These are phyloP conservation scores for Poliocrania exsul DNA, from an alignment of 2,797 vertebrate species.

Conservation along the genomic window DNA sequence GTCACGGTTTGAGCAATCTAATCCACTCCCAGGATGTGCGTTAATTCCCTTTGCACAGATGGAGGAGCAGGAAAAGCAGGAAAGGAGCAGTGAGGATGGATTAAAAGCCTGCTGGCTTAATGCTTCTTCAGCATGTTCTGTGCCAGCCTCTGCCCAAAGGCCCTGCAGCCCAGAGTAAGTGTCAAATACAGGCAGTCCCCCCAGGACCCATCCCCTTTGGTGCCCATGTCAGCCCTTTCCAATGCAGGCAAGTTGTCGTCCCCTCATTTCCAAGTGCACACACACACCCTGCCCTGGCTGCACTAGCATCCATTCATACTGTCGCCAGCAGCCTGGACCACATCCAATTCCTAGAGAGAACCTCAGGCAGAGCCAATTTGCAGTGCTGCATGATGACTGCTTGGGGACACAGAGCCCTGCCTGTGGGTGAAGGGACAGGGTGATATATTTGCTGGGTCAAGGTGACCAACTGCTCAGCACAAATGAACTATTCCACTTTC, in stretches of 20 bases:
- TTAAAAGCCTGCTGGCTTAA: background rate
- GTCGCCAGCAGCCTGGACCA: constrained; percentile 58
- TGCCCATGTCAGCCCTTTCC: background rate
- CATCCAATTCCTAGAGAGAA: constrained; percentile 68
- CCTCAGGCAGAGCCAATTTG: constrained; percentile 36
- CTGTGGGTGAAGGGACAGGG: background rate
- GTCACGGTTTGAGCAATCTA: background rate
- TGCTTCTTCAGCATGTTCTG: background rate
- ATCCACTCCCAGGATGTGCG: background rate
- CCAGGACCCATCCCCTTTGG: background rate
- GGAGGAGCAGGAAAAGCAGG: constrained; percentile 14
- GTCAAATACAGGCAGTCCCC: background rate
- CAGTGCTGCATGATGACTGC: background rate
- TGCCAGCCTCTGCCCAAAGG: background rate
- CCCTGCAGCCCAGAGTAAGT: background rate
- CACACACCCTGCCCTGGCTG: constrained; percentile 16
- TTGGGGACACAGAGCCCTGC: background rate
- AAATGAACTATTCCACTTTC: background rate
- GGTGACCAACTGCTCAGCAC: background rate
- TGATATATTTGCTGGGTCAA: background rate
- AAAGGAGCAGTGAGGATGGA: background rate
- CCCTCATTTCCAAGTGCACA: background rate
- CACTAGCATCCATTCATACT: constrained; percentile 51
- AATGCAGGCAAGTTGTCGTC: background rate
- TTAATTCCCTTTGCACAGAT: constrained; percentile 40